A percentile compares a stretch with the other conserved stretches of the same genome.
phyloP scores from a whole-genome alignment of 2,113 vertebrate species.

The Apaloderma vittatum region DNA sequence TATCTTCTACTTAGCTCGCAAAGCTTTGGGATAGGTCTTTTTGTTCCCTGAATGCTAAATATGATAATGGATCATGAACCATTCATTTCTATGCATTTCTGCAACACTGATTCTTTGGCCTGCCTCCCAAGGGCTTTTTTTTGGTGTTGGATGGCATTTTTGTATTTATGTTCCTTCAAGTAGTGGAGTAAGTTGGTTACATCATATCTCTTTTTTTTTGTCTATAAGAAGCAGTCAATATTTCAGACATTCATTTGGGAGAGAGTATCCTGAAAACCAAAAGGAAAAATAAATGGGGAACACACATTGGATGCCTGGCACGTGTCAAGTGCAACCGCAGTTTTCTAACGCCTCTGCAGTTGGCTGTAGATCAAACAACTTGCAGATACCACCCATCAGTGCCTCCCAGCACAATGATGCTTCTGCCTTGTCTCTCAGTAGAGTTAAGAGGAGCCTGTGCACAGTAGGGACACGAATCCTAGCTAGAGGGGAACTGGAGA shows the following conservation, averaged over 20 bases:
- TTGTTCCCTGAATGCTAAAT: not conserved
- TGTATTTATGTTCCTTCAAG: not conserved
- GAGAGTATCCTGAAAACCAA: not conserved
- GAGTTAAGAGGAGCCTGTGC: not conserved
- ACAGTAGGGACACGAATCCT: not conserved
- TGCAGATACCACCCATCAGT: not conserved
- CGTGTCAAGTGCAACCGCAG: not conserved
- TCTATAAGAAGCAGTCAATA: not conserved
- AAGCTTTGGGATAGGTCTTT: not conserved
- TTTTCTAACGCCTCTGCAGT: conserved; percentile 16
- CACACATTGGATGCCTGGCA: not conserved
- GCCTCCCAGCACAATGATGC: not conserved
- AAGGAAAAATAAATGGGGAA: not conserved
- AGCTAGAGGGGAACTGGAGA: not conserved
- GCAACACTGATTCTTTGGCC: not conserved
- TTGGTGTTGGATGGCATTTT: not conserved
- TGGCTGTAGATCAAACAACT: conserved; percentile 23
- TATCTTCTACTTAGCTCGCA: not conserved
- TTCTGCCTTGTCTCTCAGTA: not conserved
- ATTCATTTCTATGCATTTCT: not conserved
- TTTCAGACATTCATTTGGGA: not conserved
- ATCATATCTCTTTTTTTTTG: not conserved
- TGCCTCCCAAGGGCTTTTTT: not conserved
- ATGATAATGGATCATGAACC: not conserved
- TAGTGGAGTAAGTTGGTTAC: not conserved